These are phyloP conservation scores for Eurytoma californica DNA, from an alignment of 2,888 invertebrate genomes.

Conservation along the genomic window DNA sequence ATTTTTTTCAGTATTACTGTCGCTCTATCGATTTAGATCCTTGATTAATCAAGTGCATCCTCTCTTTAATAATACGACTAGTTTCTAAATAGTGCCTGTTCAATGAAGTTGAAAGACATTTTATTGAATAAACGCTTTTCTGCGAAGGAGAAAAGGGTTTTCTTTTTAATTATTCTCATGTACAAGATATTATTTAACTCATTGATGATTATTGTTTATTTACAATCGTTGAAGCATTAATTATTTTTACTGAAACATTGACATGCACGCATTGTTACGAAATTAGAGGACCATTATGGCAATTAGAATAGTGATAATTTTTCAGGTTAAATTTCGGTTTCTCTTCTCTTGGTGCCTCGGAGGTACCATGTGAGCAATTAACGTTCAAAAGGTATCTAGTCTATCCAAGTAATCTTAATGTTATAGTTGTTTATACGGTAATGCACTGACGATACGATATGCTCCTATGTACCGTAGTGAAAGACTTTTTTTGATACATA, in stretches of 20 bases:
- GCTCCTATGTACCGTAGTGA: slow-evolving; percentile 53
- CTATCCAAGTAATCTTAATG: slow-evolving; percentile 49
- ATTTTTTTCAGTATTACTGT: slow-evolving; percentile 1
- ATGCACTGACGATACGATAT: slow-evolving; percentile 58
- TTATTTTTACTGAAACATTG: slow-evolving; percentile 31
- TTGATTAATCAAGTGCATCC: slow-evolving; percentile 11
- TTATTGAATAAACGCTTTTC: slow-evolving; percentile 13
- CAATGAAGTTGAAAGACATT: neutral
- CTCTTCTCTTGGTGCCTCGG: slow-evolving; percentile 58
- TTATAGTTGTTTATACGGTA: slow-evolving; percentile 53
- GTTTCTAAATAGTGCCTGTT: neutral
- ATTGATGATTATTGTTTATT: neutral
- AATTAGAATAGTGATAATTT: slow-evolving; percentile 56
- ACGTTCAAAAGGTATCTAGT: slow-evolving; percentile 55
- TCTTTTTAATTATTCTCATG: neutral
- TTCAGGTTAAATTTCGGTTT: slow-evolving; percentile 58
- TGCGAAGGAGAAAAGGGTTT: neutral
- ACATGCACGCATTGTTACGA: slow-evolving; percentile 42
- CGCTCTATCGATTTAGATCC: neutral
- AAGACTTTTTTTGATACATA: slow-evolving; percentile 43
- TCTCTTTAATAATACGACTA: neutral
- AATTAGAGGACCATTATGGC: slow-evolving; percentile 26
- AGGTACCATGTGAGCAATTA: slow-evolving; percentile 57
- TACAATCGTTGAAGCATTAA: slow-evolving; percentile 15
- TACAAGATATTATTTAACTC: slow-evolving; percentile 18